Conservation (phyloP, 2,113 vertebrate species). For the Cheilinus undulatus region DNA sequence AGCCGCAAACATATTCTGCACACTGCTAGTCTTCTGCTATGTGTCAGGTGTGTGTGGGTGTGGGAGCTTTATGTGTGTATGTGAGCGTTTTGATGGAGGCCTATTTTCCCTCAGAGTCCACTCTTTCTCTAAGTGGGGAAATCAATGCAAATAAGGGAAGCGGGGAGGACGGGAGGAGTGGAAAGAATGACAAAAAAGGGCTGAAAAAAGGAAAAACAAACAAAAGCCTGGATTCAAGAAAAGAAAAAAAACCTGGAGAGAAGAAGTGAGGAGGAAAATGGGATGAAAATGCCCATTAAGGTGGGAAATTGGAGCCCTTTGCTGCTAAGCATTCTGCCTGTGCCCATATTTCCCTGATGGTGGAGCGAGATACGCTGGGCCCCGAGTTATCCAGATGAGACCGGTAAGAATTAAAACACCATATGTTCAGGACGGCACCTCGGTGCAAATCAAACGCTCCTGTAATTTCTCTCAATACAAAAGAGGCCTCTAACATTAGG, state of each 20-base stretch:
- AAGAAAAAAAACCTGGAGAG: conserved; percentile 35
- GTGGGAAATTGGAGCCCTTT: conserved; percentile 86
- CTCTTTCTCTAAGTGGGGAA: conserved; percentile 77
- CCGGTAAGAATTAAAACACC: conserved; percentile 86
- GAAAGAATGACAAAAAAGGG: conserved; percentile 64
- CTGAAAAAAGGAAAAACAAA: conserved; percentile 65
- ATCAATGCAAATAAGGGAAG: conserved; percentile 80
- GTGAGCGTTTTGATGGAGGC: conserved; percentile 71
- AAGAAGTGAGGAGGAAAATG: conserved; percentile 47
- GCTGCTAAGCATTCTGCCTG: conserved; percentile 84
- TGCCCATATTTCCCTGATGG: conserved; percentile 86
- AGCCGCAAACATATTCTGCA: conserved; percentile 75
- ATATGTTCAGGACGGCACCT: conserved; percentile 85
- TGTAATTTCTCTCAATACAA: conserved; percentile 84
- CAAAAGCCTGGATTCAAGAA: conserved; percentile 67
- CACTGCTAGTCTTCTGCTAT: conserved; percentile 67
- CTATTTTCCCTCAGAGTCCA: conserved; percentile 73
- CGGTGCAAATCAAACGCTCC: conserved; percentile 81
- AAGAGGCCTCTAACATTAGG: conserved; percentile 77
- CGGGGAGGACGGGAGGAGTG: conserved; percentile 57
- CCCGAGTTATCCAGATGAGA: conserved; percentile 86
- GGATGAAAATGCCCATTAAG: conserved; percentile 82
- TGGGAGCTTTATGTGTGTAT: conserved; percentile 47
- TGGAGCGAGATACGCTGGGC: conserved; percentile 77
- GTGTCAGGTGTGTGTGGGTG: conserved; percentile 71